Evolutionary conservation across 2,113 vertebrate genomes (phyloP), one percentile per base, ranked within the genome.

Genomic region (Cygnus atratus): DNA sequence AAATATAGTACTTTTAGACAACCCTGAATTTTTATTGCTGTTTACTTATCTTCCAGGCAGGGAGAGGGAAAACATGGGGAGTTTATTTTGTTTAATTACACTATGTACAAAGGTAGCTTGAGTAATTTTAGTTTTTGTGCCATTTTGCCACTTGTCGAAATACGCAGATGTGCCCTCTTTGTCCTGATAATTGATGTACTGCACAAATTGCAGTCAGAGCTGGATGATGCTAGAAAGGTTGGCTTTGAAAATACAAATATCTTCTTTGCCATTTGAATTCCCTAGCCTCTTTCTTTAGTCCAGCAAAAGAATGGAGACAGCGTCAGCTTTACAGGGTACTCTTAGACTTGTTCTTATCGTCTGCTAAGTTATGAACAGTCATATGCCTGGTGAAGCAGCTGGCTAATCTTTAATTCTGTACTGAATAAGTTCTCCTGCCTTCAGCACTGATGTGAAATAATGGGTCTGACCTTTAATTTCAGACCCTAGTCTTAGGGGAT

Each of bases 381-480:
- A 70, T 93, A 70, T 84, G 61, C 59, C 82, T 84, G 52, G 52
- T 50, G 61, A 88, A 72, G 65, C 91, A 90, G 89, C 90, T 86
- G 79, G 63, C 93, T 95, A 94, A 92, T 96, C 92, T 96, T 96
- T 93, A 92, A 95, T 96, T 96, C 94, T 93, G 72, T 68, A 86
- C 91, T 84, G 93, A 94, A 94, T 94, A 95, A 95, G 83, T 95
- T 93, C 91, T 90, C 67, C 84, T 93, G 91, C 91, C 92, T 96
- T 94, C 85, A 90, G 84, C 87, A 72, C 72, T 95, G 73, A 94
- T 95, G 75, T 93, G 87, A 93, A 96, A 86, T 96, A 96, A 97
- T 96, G 94, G 89, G 43, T 78, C 84, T 97, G 95, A 96, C 95
- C 96, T 97, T 96, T 96, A 93, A 97, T 95, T 97, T 95, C 87